phyloP scores from a whole-genome alignment of 2,797 vertebrate genomes.

The Apodemus agrarius region DNA sequence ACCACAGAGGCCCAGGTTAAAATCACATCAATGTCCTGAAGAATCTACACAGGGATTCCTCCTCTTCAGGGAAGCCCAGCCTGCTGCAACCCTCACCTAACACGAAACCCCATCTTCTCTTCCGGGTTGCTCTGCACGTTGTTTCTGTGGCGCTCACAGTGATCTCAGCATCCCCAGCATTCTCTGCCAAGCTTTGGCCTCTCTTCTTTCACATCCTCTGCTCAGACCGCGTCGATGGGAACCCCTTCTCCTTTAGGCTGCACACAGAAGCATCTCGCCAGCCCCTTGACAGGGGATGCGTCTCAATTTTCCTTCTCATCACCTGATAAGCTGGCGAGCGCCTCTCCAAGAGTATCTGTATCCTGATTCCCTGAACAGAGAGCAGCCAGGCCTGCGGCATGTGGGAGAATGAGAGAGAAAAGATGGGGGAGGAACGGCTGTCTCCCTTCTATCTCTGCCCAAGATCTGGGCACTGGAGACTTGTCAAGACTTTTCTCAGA shows the following conservation, averaged over 20 bases:
- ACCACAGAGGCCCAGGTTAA: not conserved
- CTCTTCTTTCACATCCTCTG: not conserved
- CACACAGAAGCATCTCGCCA: not conserved
- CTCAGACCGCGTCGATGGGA: not conserved
- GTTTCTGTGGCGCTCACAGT: too few relatives aligned
- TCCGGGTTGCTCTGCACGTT: not conserved
- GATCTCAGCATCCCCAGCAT: not conserved
- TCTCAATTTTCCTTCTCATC: not conserved
- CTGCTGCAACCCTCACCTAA: not conserved
- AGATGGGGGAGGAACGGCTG: not conserved
- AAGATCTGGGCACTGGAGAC: not conserved
- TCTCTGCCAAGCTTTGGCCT: not conserved
- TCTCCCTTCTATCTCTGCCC: not conserved
- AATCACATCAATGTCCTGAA: accelerated
- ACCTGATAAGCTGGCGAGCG: accelerated
- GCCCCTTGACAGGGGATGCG: not conserved
- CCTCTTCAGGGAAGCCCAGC: not conserved
- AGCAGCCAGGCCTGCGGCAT: accelerated
- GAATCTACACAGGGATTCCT: not conserved
- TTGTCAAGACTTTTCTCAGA: not conserved
- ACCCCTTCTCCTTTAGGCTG: not conserved
- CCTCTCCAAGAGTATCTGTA: not conserved
- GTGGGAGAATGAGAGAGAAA: not conserved
- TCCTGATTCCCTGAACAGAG: too few relatives aligned
- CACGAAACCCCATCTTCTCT: not conserved